Conservation (phyloP, 2,113 vertebrate species). For the Nothocercus julius region DNA sequence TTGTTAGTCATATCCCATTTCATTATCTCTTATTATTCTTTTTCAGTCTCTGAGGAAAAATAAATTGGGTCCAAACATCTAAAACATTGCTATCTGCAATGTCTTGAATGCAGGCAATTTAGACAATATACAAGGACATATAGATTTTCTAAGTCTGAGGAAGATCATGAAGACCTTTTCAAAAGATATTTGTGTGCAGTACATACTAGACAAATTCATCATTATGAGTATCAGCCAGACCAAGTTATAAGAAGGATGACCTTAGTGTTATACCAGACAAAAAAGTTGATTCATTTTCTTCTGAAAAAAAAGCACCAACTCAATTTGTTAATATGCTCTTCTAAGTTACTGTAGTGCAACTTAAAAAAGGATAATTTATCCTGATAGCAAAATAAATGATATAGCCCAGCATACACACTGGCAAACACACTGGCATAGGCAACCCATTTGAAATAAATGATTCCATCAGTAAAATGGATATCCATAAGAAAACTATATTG, state of each 20-base stretch:
- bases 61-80: background rate
- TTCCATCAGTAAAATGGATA: background rate
- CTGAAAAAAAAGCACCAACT: background rate
- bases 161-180: background rate
- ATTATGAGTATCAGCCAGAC: background rate
- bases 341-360: background rate
- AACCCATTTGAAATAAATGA: background rate
- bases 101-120: background rate
- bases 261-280: background rate
- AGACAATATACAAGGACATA: background rate
- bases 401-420: accelerated
- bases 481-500: background rate
- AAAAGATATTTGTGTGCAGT: background rate
- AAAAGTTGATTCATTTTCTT: background rate
- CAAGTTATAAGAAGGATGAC: background rate
- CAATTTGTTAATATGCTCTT: background rate
- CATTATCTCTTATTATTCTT: background rate
- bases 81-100: background rate
- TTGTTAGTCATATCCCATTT: background rate
- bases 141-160: background rate
- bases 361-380: background rate
- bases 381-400: background rate
- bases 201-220: background rate
- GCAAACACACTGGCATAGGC: accelerated
- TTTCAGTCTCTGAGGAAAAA: background rate